Evolutionary conservation across 1,140 invertebrate species (phyloP), one percentile per base, ranked within the genome.

Genomic region (Megalopta genalis): DNA sequence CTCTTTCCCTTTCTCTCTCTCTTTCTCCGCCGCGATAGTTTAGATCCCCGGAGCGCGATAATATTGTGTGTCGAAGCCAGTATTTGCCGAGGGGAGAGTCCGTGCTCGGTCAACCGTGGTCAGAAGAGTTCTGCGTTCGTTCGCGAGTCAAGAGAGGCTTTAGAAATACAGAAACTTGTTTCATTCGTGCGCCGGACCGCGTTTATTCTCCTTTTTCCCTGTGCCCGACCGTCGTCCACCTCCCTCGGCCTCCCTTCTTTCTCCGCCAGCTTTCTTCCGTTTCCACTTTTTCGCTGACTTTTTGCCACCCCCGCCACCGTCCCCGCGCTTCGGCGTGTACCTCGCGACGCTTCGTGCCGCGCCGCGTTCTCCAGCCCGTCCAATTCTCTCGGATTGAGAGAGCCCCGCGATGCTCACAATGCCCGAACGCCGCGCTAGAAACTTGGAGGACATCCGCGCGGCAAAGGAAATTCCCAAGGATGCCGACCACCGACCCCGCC

Each of bases 101-200:
- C 27, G 54, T 27, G 64, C 32, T 71, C 71, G 76, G 42, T 54
- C 54, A 65, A 74, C 66, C 72, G 54, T 66, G 71, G 25, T 52
- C 65, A 67, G 63, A 72, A 63, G 49, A 52, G 21, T 80, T 76
- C 27, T 66, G 25, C 54, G 57, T 32, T 25, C 59, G 23, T 77
- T 73, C 16, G 52, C n/a, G 63, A 65, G 57, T 74, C 66, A 39
- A 70, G 64, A 75, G 64, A 82, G 73, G 37, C 87, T 87, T 88
- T 88, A 88, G 87, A 88, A 88, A 88, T 80, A 81, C 80, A 72
- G 85, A 86, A 88, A 87, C 87, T 87, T 82, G 87, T 87, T 88
- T 83, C 86, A 84, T 80, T 59, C 77, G 63, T 37, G 39, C 25
- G 21, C 23, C 49, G 16, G 14, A n/a, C 39, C 57, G 52, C 69